These are phyloP conservation scores for Phyllotreta cruciferae DNA, from an alignment of 2,888 invertebrate species.

Conservation along the genomic window DNA sequence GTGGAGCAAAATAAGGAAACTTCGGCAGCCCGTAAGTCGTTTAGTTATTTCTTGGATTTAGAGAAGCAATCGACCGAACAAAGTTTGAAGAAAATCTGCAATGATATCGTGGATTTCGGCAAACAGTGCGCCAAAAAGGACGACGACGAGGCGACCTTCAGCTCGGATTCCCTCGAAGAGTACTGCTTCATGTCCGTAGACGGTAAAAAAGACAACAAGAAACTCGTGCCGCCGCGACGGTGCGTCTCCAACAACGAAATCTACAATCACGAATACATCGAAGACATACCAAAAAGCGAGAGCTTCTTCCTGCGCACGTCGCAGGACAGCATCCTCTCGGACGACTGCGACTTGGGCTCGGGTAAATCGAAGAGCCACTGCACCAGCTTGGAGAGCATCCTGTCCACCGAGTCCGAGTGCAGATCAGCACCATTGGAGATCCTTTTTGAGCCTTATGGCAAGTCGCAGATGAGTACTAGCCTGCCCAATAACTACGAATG, in stretches of 20 bases:
- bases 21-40: constrained; percentile 62
- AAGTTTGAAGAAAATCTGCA: constrained; percentile 56
- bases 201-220: constrained; percentile 51
- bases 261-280: constrained; percentile 58
- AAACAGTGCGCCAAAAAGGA: constrained; percentile 42
- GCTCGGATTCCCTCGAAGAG: constrained; percentile 81
- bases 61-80: constrained; percentile 61
- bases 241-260: constrained; percentile 83
- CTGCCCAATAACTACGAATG: constrained; percentile 49
- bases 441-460: constrained; percentile 62
- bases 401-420: constrained; percentile 81
- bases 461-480: constrained; percentile 44
- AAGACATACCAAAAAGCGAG: constrained; percentile 69
- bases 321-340: constrained; percentile 80
- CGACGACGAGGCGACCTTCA: constrained; percentile 76
- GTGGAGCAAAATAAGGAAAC: constrained; percentile 45
- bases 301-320: constrained; percentile 80
- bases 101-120: constrained; percentile 58
- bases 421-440: constrained; percentile 81
- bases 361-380: constrained; percentile 70
- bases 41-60: constrained; percentile 72
- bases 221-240: constrained; percentile 67
- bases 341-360: constrained; percentile 59
- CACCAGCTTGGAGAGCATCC: constrained; percentile 80
- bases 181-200: constrained; percentile 62